A percentile compares a stretch with the other conserved stretches of the same genome.
Evolutionary conservation across 2,888 invertebrate genomes (phyloP).

Genomic region (Volucella inflata): DNA sequence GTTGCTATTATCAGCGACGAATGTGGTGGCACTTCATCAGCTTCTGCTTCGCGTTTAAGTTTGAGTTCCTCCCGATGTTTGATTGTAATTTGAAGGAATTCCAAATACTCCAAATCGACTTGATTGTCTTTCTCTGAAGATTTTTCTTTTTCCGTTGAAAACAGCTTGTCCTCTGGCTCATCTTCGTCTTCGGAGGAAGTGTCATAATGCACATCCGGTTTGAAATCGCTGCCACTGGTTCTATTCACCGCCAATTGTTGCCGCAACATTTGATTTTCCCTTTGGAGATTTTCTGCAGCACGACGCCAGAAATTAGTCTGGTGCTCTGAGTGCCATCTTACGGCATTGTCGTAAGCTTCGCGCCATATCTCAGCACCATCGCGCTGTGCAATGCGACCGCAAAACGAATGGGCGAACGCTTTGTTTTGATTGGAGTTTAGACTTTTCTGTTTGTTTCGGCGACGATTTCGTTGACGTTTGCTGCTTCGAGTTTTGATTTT

Average conservation of each 20-base stretch:
- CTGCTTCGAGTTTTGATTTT: conserved; percentile 41
- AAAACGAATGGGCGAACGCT: neutral
- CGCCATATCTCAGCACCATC: conserved; percentile 54
- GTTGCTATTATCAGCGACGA: neutral
- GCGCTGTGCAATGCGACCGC: neutral
- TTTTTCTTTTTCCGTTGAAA: conserved; percentile 5
- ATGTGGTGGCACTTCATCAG: neutral
- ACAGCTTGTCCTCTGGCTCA: neutral
- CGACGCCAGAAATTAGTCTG: conserved; percentile 68
- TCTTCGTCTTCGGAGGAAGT: conserved; percentile 51
- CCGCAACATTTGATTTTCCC: conserved; percentile 48
- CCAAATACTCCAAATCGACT: conserved; percentile 60
- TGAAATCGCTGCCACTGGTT: neutral
- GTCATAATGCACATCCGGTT: conserved; percentile 27
- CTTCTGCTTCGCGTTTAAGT: conserved; percentile 32
- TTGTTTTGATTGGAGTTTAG: conserved; percentile 37
- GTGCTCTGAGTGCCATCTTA: conserved; percentile 68
- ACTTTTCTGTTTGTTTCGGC: conserved; percentile 39
- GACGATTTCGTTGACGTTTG: conserved; percentile 54
- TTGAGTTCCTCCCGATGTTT: conserved; percentile 64
- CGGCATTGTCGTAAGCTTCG: conserved; percentile 58
- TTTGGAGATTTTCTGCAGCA: conserved; percentile 44
- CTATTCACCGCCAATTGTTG: conserved; percentile 27
- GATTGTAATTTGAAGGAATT: conserved; percentile 61
- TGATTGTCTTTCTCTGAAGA: neutral